Evolutionary conservation across 1,140 invertebrate species (phyloP).

Genomic region (Trichomalopsis sarcophagae): DNA sequence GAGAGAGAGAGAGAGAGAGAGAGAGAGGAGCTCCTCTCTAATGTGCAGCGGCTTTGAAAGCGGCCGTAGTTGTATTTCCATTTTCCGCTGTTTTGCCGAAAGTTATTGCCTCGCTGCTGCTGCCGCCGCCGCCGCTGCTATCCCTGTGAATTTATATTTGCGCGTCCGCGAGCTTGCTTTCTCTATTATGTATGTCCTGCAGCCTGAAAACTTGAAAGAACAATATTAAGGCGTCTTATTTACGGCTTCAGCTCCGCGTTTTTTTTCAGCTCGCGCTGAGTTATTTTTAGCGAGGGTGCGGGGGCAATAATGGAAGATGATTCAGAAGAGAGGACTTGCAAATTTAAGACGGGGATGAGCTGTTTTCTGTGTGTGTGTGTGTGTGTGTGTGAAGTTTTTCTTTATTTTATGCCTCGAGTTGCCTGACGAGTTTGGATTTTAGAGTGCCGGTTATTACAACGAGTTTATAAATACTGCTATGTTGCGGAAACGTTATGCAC

Average conservation of each 20-base stretch:
- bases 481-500: too few species aligned
- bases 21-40: not conserved
- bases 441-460: too few species aligned
- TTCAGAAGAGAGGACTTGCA: not conserved
- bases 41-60: slow-evolving; percentile 23
- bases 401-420: not conserved
- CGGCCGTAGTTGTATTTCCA: slow-evolving; percentile 25
- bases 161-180: not conserved
- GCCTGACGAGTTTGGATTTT: too few species aligned
- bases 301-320: not conserved
- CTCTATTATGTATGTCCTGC: slow-evolving; percentile 37
- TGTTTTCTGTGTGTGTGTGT: not conserved
- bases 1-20: not conserved
- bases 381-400: not conserved
- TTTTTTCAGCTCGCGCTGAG: slow-evolving; percentile 5
- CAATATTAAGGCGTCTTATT: slow-evolving; percentile 41
- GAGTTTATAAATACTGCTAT: too few species aligned
- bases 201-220: slow-evolving; percentile 30
- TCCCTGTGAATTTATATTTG: slow-evolving; percentile 29
- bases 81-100: slow-evolving; percentile 44
- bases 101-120: slow-evolving; percentile 37
- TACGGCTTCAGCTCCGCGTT: not conserved
- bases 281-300: slow-evolving; percentile 5
- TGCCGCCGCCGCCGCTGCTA: not conserved
- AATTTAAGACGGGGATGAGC: slow-evolving; percentile 5